Base-by-base conservation (phyloP, 2,888 invertebrate species). In the Himalopsyche kuldschensis region DNA sequence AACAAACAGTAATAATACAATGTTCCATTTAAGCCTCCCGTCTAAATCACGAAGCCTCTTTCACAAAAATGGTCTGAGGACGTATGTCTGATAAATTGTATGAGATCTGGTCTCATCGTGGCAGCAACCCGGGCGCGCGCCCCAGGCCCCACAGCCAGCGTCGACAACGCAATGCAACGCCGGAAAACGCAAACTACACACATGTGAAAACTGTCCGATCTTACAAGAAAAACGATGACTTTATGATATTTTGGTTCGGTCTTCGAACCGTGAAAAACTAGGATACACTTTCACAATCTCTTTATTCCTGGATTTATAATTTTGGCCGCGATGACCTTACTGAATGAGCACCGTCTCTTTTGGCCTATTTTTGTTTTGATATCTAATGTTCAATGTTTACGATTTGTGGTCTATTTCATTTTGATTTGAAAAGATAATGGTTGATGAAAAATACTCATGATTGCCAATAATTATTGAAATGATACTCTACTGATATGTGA, bases 1-100 rank as follows among this genome's bases (percentile, higher is more conserved):
- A 83, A 83, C 80, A 83, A 83, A 83, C 80, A 35, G 31, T 76
- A 46, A 46, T 20, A 17, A 47, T 41, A 77, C 35, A 82, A 82
- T 78, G 80, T 80, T 78, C 80, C 78, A 76, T 77, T 30, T 47
- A 55, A 82, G 31, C 75, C 20, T 75, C 47, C 32, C 78, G 82
- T 46, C 81, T 76, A 82, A 84, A 84, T 81, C 35, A 27, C 75
- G 46, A 41, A 41, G 76, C 77, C 35, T 78, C 89, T 88, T 93
- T 95, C 95, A 93, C 95, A 94, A 89, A 94, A 95, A 89, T 95
- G 95, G 87, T 95, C 95, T 87, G 95, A 95, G 87, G 95, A 95
- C 86, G 95, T 95, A 91, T 95, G 95, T 89, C 95, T 92, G 90
- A 95, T 95, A 88, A 95, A 94, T 88, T 94, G 93, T 89, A 94